Evolutionary conservation across 2,888 invertebrate genomes (phyloP).

Genomic region (Leucozona laternaria): DNA sequence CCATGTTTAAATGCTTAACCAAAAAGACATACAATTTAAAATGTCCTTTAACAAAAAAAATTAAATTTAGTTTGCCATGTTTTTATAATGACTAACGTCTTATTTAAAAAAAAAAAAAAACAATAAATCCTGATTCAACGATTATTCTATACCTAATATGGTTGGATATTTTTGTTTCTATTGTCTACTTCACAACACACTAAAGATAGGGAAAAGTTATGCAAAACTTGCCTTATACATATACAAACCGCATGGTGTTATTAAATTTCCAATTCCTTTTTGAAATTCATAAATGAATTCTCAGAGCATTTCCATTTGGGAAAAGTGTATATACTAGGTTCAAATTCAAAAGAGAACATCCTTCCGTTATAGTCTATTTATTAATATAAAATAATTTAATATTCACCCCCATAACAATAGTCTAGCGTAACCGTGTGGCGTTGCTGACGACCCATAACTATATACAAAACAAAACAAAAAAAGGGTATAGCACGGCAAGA

Average conservation of each 20-base stretch:
- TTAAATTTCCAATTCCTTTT: conserved; percentile 23
- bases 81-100: too few relatives aligned
- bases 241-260: conserved; percentile 30
- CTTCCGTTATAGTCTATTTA: conserved; percentile 49
- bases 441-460: not conserved
- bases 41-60: too few relatives aligned
- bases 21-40: too few relatives aligned
- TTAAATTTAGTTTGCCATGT: too few relatives aligned
- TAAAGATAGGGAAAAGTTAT: conserved; percentile 39
- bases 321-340: not conserved
- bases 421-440: conserved; percentile 17
- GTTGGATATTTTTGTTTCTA: too few relatives aligned
- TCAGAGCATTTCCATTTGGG: conserved; percentile 26
- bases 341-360: conserved; percentile 25
- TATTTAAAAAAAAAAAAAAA: too few relatives aligned
- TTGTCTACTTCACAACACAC: too few relatives aligned
- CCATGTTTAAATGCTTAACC: too few relatives aligned
- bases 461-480: not conserved
- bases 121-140: too few relatives aligned
- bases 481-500: not conserved
- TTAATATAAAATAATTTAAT: conserved; percentile 53
- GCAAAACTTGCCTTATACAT: conserved; percentile 29
- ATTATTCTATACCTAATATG: too few relatives aligned
- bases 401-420: conserved; percentile 44
- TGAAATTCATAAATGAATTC: not conserved